A percentile compares a stretch with the other conserved stretches of the same genome.
phyloP scores from a whole-genome alignment of 2,888 invertebrate species.

The Idaea aversata region DNA sequence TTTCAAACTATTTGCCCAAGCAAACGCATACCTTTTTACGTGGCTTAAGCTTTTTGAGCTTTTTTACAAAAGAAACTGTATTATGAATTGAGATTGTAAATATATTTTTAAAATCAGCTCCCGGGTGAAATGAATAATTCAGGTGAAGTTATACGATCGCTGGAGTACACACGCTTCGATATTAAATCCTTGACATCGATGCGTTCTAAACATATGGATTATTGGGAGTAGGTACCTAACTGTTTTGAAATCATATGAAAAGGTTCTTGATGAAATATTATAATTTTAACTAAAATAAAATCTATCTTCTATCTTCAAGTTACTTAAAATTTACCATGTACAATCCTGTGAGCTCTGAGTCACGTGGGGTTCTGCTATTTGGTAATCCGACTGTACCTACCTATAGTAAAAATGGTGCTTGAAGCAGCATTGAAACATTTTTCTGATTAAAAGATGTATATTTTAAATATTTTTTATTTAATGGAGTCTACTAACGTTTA shows the following conservation, averaged over 20 bases:
- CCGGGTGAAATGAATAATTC: neutral
- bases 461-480: too few species aligned
- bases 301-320: neutral
- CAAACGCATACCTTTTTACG: neutral
- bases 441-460: too few species aligned
- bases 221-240: neutral
- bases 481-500: too few species aligned
- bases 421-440: too few species aligned
- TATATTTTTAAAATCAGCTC: conserved; percentile 1
- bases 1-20: too few species aligned
- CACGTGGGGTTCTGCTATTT: too few species aligned
- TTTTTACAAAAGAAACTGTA: neutral
- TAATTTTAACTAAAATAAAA: neutral
- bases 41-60: neutral
- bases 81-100: neutral
- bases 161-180: neutral
- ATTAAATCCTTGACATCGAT: neutral
- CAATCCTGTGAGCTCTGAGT: too few species aligned
- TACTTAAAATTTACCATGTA: neutral
- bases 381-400: too few species aligned
- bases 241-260: neutral
- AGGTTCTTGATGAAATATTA: neutral
- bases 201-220: neutral
- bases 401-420: too few species aligned
- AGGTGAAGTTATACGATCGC: neutral